Evolutionary conservation across 2,797 vertebrate species (phyloP), one percentile per base, ranked within the genome.

Genomic region (Crenichthys baileyi): DNA sequence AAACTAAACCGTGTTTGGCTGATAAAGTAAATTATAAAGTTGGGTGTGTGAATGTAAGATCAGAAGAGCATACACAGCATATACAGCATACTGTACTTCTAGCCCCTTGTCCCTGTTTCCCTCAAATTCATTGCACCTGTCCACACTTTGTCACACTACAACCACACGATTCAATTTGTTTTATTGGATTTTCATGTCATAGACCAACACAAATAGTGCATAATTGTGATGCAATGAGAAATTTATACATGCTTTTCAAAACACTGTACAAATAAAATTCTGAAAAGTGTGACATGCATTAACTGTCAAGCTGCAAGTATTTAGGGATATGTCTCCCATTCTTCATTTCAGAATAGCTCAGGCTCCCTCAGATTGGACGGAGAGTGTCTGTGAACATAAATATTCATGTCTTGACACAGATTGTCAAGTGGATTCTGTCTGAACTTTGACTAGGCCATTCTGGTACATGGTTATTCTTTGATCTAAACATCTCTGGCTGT

Each of bases 11-110:
- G 31, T 26, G 70, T 79, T 80, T 72, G 80, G 6, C 58, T 77
- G 67, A 70, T 80, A 67, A 60, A 53, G 51, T 80, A 24, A 76
- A 80, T 80, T 73, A 70, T 56, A 71, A 73, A 80, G 31, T 84
- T 24, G 74, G 67, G n/a, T 58, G 55, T 81, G 50, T 75, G 67
- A 68, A 71, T 41, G 71, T 70, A 73, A 7, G 24, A 70, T 76
- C 58, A 31, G 15, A 58, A 1, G 9, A 44, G 13, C 24, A 46
- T 67, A 12, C 9, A 68, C 65, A 68, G 41, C 24, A 46, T 13
- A 44, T 24, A 41, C 4, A 51, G 12, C 13, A 51, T 41, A 67
- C 63, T 39, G 4, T n/a, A 39, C 20, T 41, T 67, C 5, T 0
- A 68, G 22, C 39, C 13, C 24, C 1, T 44, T 44, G 13, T 44